Conservation (phyloP, 2,113 vertebrate genomes). For the Nycticorax nycticorax region DNA sequence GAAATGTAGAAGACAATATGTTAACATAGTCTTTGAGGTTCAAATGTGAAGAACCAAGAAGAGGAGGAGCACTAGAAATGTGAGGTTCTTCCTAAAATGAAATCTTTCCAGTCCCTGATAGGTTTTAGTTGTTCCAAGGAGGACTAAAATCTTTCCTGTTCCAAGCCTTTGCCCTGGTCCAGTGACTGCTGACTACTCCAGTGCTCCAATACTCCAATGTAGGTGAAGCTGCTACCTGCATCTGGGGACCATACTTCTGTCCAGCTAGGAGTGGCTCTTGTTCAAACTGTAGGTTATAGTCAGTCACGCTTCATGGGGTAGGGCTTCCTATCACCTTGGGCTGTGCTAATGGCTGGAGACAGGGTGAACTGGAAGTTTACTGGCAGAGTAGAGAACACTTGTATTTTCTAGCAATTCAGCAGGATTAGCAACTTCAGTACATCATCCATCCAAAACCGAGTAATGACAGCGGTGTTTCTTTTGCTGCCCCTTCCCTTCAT, state of each 20-base stretch:
- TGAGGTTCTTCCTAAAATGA: not conserved
- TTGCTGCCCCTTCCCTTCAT: not conserved
- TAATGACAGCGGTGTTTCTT: not conserved
- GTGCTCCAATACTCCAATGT: too few species aligned
- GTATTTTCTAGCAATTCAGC: not conserved
- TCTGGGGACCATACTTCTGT: not conserved
- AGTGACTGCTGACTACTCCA: not conserved
- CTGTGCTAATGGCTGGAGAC: not conserved
- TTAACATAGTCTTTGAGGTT: not conserved
- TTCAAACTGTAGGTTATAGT: not conserved
- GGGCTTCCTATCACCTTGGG: not conserved
- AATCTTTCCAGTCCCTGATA: not conserved
- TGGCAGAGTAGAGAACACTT: not conserved
- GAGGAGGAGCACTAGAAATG: not conserved
- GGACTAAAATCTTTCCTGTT: not conserved
- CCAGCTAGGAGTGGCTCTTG: not conserved
- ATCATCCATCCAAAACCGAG: not conserved
- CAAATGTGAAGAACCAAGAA: not conserved
- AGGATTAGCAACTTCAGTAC: not conserved
- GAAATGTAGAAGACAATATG: not conserved
- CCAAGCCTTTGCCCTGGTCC: not conserved
- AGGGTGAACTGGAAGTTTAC: not conserved
- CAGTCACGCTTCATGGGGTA: accelerated
- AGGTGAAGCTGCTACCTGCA: not conserved
- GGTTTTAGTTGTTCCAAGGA: not conserved